Conservation (phyloP, 1,140 invertebrate genomes). For the Halictus rubicundus region DNA sequence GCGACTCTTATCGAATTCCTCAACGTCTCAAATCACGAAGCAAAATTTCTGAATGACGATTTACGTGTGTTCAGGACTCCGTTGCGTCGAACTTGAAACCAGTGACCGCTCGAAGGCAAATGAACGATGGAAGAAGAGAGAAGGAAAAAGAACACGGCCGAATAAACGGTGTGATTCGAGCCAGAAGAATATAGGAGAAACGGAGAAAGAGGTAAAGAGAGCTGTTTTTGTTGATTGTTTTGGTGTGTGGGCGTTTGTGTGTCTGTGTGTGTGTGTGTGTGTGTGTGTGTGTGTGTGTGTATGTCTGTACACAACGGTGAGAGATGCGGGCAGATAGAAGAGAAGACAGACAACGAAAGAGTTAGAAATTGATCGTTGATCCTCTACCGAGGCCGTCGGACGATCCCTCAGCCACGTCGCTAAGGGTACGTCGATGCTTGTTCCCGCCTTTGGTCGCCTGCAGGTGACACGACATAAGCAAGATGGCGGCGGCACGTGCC, state of each 20-base stretch:
- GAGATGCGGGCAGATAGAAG: slow-evolving; percentile 55
- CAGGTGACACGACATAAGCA: slow-evolving; percentile 93
- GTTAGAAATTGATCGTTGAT: slow-evolving; percentile 66
- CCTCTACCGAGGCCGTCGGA: slow-evolving; percentile 79
- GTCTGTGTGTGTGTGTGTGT: too few relatives aligned
- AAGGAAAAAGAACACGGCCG: not conserved
- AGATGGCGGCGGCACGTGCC: slow-evolving; percentile 92
- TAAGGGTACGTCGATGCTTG: slow-evolving; percentile 79
- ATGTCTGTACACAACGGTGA: slow-evolving; percentile 34
- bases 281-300: too few relatives aligned
- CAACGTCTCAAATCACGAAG: too few relatives aligned
- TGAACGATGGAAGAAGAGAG: not conserved
- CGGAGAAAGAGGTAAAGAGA: slow-evolving; percentile 36
- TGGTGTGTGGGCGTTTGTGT: too few relatives aligned
- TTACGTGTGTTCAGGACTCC: not conserved
- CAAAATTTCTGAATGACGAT: not conserved
- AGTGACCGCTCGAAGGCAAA: not conserved
- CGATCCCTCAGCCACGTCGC: slow-evolving; percentile 82
- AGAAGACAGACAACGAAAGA: slow-evolving; percentile 66
- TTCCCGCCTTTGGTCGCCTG: slow-evolving; percentile 79
- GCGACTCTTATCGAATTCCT: too few relatives aligned
- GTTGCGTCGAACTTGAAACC: not conserved
- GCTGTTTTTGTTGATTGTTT: not conserved
- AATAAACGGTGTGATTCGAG: slow-evolving; percentile 9
- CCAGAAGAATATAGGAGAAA: slow-evolving; percentile 8